A percentile compares a stretch with the other conserved stretches of the same genome.
Conservation (phyloP, 2,113 vertebrate genomes). For the Psammodynastes pulverulentus region DNA sequence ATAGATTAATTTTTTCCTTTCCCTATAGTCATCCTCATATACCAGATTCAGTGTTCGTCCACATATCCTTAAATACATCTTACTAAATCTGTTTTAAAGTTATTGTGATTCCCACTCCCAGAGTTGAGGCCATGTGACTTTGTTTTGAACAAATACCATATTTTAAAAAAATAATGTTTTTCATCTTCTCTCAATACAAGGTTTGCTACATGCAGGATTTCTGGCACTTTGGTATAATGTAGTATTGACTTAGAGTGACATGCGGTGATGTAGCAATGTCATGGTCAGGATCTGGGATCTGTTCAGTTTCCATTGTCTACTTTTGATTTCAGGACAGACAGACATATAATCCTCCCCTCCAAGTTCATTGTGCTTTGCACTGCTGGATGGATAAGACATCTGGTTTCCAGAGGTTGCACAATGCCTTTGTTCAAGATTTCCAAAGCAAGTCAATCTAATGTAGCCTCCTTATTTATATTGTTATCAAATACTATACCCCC, state of each 20-base stretch:
- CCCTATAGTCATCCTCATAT: not conserved
- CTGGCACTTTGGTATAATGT: not conserved
- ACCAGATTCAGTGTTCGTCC: not conserved
- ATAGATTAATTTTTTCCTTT: not conserved
- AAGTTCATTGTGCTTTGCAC: not conserved
- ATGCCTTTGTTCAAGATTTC: not conserved
- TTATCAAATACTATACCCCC: not conserved
- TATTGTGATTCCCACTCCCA: not conserved
- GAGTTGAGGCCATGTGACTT: not conserved
- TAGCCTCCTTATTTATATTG: not conserved
- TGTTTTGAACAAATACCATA: not conserved
- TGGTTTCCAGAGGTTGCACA: not conserved
- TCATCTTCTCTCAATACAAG: not conserved
- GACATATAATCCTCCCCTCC: not conserved
- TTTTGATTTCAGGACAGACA: not conserved
- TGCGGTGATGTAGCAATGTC: not conserved
- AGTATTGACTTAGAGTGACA: not conserved
- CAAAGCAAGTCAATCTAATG: not conserved
- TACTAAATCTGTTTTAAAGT: not conserved
- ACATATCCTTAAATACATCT: not conserved
- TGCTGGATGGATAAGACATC: not conserved
- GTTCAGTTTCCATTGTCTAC: not conserved
- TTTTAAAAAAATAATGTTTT: not conserved
- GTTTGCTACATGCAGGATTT: not conserved
- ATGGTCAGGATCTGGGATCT: not conserved